A percentile compares a stretch with the other conserved stretches of the same genome.
phyloP scores from a whole-genome alignment of 2,888 invertebrate genomes.

The Odontomyia ornata region DNA sequence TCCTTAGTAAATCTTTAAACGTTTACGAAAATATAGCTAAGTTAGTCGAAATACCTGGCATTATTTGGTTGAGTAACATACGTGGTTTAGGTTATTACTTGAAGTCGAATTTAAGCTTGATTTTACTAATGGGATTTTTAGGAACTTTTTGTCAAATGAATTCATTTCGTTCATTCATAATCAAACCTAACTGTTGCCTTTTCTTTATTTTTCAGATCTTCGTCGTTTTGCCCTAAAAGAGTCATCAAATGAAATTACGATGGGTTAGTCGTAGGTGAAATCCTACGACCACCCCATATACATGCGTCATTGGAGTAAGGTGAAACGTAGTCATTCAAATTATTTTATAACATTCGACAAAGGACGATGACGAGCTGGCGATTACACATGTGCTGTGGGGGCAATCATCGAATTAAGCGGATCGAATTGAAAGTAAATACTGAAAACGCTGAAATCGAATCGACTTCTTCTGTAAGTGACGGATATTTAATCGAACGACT shows the following conservation, averaged over 20 bases:
- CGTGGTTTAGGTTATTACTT: too few relatives aligned
- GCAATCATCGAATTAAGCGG: slow-evolving; percentile 54
- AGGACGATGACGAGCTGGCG: slow-evolving; percentile 54
- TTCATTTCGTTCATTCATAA: too few relatives aligned
- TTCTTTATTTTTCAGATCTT: background rate
- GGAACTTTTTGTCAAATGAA: too few relatives aligned
- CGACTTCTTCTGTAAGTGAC: background rate
- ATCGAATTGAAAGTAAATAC: slow-evolving; percentile 49
- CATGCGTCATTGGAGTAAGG: background rate
- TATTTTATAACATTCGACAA: slow-evolving; percentile 25
- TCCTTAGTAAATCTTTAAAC: too few relatives aligned
- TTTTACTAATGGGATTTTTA: too few relatives aligned
- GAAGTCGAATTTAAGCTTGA: too few relatives aligned
- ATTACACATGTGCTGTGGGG: slow-evolving; percentile 53
- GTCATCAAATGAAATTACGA: slow-evolving; percentile 18
- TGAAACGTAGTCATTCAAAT: background rate
- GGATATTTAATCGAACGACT: slow-evolving; percentile 41
- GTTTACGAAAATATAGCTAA: too few relatives aligned
- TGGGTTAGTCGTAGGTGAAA: slow-evolving; percentile 44
- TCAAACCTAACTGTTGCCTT: background rate
- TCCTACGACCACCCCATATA: background rate
- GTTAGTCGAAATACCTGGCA: too few relatives aligned
- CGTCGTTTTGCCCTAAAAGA: background rate
- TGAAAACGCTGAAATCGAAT: slow-evolving; percentile 3
- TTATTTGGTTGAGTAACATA: too few relatives aligned